Percentiles rank a stretch among this genome's conserved stretches.
phyloP scores from a whole-genome alignment of 30 jellyfish, hydroid and myxozoan genomes.

The Hydractinia echinata region DNA sequence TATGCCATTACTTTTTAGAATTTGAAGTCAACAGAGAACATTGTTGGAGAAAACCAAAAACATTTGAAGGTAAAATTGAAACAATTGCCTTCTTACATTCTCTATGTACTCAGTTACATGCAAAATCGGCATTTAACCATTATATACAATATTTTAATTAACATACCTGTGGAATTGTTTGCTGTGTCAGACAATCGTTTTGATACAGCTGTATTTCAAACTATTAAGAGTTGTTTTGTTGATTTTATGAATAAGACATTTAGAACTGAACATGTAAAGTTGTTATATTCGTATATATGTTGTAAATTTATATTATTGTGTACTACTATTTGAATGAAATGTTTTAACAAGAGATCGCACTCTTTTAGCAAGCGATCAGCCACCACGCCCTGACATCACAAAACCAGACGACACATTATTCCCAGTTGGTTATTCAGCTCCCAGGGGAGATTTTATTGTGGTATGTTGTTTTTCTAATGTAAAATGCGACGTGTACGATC shows the following conservation, averaged over 20 bases:
- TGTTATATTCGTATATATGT: neutral
- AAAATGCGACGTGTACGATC: too few relatives aligned
- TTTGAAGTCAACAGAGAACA: conserved; percentile 14
- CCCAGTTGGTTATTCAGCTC: conserved; percentile 76
- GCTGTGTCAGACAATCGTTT: too few relatives aligned
- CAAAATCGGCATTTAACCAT: too few relatives aligned
- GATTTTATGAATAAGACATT: neutral
- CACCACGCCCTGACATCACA: conserved; percentile 88
- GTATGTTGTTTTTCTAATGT: conserved; percentile 10
- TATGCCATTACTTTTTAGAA: neutral
- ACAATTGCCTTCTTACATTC: too few relatives aligned
- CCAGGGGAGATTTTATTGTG: conserved; percentile 87
- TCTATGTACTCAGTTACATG: too few relatives aligned
- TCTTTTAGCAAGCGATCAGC: conserved; percentile 55
- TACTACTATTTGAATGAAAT: too few relatives aligned
- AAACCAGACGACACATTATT: conserved; percentile 22
- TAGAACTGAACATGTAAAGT: neutral
- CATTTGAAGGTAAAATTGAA: conserved; percentile 14
- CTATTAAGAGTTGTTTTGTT: neutral
- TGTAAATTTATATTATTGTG: too few relatives aligned
- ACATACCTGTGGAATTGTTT: too few relatives aligned
- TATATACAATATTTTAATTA: too few relatives aligned
- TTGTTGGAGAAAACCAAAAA: conserved; percentile 25
- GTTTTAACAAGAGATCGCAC: too few relatives aligned
- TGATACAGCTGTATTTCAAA: too few relatives aligned